A percentile compares a stretch with the other conserved stretches of the same genome.
These are phyloP conservation scores for Spodoptera frugiperda DNA, from an alignment of 1,140 invertebrate species.

Conservation along the genomic window DNA sequence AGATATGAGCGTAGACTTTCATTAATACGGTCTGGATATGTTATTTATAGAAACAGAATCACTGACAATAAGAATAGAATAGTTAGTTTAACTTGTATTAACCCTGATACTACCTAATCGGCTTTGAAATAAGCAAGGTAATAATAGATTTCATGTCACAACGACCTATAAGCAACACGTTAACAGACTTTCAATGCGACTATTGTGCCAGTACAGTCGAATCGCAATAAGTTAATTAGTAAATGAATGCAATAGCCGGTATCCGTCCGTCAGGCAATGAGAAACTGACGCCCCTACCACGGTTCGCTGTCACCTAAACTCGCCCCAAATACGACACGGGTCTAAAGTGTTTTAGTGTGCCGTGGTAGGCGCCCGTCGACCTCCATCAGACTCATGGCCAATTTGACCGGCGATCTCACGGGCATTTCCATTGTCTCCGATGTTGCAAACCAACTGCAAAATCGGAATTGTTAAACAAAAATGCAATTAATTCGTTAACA, in stretches of 20 bases:
- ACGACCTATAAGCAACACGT: neutral
- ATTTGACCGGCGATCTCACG: constrained; percentile 65
- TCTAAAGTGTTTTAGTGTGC: constrained; percentile 37
- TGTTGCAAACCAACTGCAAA: constrained; percentile 63
- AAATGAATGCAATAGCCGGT: constrained; percentile 40
- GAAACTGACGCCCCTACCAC: constrained; percentile 36
- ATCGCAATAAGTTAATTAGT: constrained; percentile 45
- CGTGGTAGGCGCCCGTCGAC: constrained; percentile 60
- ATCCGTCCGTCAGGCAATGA: constrained; percentile 36
- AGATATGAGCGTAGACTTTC: too few relatives aligned
- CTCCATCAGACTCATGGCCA: constrained; percentile 70
- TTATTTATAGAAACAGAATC: too few relatives aligned
- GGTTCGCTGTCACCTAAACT: constrained; percentile 2
- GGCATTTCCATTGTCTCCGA: constrained; percentile 61
- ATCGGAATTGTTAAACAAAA: constrained; percentile 55
- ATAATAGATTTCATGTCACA: neutral
- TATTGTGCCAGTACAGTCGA: constrained; percentile 15
- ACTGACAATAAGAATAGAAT: too few relatives aligned
- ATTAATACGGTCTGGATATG: too few relatives aligned
- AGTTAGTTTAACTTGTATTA: too few relatives aligned
- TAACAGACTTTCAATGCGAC: constrained; percentile 26
- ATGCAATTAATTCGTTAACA: constrained; percentile 45
- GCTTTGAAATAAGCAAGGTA: too few relatives aligned
- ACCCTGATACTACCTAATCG: too few relatives aligned
- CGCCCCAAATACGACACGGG: neutral